These are phyloP conservation scores for Podargus strigoides DNA, from an alignment of 2,797 vertebrate genomes.

Conservation along the genomic window DNA sequence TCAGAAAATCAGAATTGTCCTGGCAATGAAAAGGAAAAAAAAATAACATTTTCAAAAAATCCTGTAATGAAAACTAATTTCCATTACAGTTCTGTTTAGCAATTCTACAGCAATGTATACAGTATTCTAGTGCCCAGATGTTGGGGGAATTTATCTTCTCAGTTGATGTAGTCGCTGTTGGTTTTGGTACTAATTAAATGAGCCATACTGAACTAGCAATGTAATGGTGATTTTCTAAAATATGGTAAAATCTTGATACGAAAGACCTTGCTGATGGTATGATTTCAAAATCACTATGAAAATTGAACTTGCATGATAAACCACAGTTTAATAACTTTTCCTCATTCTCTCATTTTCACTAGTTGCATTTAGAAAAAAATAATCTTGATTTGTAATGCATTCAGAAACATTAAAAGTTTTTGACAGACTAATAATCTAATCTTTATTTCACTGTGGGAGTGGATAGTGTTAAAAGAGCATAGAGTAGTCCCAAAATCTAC, in stretches of 20 bases:
- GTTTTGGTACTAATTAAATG: slow-evolving; percentile 14
- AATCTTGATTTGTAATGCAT: not conserved
- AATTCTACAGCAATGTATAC: not conserved
- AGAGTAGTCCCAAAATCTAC: not conserved
- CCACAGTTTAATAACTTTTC: not conserved
- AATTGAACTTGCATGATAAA: not conserved
- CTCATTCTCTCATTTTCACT: not conserved
- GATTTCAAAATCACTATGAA: not conserved
- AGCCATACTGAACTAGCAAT: not conserved
- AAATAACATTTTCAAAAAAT: not conserved
- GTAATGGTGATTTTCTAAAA: not conserved
- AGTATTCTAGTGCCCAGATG: not conserved
- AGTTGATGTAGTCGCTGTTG: not conserved
- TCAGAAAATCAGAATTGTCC: not conserved
- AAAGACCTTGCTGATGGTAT: not conserved
- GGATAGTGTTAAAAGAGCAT: not conserved
- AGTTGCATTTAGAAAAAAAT: not conserved
- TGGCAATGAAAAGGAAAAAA: not conserved
- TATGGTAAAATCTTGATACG: not conserved
- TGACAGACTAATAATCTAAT: not conserved
- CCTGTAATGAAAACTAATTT: not conserved
- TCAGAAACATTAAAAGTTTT: not conserved
- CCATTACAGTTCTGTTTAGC: not conserved
- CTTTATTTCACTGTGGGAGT: not conserved
- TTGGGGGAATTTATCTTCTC: not conserved